phyloP scores from a whole-genome alignment of 2,797 vertebrate species.

The Sebastiscus albofasciatus region DNA sequence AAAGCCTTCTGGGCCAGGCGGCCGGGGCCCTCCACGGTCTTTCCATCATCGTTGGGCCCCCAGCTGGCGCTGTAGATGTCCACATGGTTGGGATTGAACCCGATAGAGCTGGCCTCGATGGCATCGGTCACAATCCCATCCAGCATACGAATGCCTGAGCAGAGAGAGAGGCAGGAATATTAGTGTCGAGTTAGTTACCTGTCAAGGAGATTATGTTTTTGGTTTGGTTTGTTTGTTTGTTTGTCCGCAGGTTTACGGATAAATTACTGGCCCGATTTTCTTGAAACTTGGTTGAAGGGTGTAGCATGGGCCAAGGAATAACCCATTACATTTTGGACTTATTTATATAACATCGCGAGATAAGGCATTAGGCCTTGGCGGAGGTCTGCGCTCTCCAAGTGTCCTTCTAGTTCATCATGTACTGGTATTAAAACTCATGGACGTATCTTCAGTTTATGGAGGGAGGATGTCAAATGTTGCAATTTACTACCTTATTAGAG shows the following conservation, averaged over 20 bases:
- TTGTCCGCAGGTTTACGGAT: no score
- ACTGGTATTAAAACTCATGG: background rate
- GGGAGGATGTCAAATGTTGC: background rate
- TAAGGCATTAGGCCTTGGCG: rapidly evolving
- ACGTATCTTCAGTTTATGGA: background rate
- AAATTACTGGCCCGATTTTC: background rate
- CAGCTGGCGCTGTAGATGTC: slow-evolving; percentile 99
- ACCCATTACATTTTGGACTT: background rate
- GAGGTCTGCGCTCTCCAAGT: no score
- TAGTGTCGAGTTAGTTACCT: background rate
- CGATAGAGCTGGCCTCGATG: slow-evolving; percentile 98
- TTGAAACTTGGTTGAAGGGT: background rate
- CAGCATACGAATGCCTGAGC: slow-evolving; percentile 93
- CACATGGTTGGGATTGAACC: slow-evolving; percentile 95
- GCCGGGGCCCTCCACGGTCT: slow-evolving; percentile 96
- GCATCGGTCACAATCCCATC: slow-evolving; percentile 98
- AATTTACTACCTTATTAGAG: background rate
- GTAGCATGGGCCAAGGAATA: background rate
- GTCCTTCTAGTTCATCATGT: background rate
- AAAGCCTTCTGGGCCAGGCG: slow-evolving; percentile 97
- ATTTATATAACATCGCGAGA: background rate
- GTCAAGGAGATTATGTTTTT: background rate
- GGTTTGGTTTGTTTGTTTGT: background rate
- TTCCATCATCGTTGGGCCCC: slow-evolving; percentile 98
- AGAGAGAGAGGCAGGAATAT: background rate